phyloP scores from a whole-genome alignment of 2,113 vertebrate species.

The Mohoua ochrocephala region DNA sequence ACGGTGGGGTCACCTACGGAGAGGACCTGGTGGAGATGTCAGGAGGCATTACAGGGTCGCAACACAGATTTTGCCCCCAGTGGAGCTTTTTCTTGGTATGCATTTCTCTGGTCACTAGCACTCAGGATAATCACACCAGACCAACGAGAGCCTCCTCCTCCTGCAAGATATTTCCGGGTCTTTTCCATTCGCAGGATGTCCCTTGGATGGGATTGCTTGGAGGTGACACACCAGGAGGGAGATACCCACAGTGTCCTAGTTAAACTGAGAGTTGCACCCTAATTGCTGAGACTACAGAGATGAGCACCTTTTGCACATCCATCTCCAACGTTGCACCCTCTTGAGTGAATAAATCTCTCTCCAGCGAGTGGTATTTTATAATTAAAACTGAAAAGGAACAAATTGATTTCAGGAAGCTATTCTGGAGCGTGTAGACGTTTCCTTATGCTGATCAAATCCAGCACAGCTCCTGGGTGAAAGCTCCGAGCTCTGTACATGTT shows the following conservation, averaged over 20 bases:
- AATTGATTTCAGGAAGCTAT: slow-evolving; percentile 43
- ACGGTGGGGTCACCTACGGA: background rate
- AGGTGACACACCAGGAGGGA: background rate
- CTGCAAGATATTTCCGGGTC: background rate
- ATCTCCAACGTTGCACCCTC: background rate
- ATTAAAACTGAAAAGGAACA: slow-evolving; percentile 60
- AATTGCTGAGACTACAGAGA: background rate
- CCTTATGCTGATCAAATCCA: background rate
- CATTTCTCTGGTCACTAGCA: background rate
- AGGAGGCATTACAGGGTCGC: background rate
- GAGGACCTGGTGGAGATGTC: background rate
- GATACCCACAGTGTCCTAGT: background rate
- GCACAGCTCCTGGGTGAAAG: background rate
- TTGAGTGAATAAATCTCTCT: slow-evolving; percentile 36
- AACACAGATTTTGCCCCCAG: background rate
- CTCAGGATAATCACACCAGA: background rate
- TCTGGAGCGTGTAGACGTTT: background rate
- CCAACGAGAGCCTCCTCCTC: background rate
- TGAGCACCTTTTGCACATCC: background rate
- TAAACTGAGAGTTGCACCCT: background rate
- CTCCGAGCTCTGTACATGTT: slow-evolving; percentile 58
- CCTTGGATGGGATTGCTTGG: background rate
- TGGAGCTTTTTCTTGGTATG: background rate
- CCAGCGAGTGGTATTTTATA: slow-evolving; percentile 28
- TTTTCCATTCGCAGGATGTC: background rate